Base-by-base conservation (phyloP, 2,888 invertebrate genomes). In the Volucella bombylans region DNA sequence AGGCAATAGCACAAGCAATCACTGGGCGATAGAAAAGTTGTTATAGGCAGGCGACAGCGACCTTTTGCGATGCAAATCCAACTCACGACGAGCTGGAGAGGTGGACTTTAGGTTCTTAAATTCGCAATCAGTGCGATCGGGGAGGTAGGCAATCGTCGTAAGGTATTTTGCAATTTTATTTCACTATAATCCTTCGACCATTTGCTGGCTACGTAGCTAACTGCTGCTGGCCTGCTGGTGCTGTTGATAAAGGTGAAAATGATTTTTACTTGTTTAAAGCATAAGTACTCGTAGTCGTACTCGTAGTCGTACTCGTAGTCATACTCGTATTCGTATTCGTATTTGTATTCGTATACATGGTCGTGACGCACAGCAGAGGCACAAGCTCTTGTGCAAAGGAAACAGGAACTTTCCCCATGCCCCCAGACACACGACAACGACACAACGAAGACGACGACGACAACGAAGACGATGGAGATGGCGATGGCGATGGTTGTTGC, bases 361-460 rank as follows among this genome's bases (percentile, higher is more conserved):
- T 79, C 69, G 85, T 85, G 85, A 85, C 85, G 81, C 85, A 85
- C 83, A 43, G 47, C 55, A 41, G 52, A 15, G 54, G 45, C 55
- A 72, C 64, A 74, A 67, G 31, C 71, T 67, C 65, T 65, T 78
- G 43, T 62, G 69, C 69, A 55, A 47, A 80, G 74, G 71, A 83
- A 80, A 83, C 83, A 80, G 83, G 83, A 83, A 83, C 83, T 85
- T 85, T 85, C 83, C 80, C 80, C 83, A 80, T 80, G 43, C 74
- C 67, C 43, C 82, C 68, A 77, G 59, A 59, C 55, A 69, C 47
- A 47, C 82, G 23, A 71, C 69, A 23, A 68, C 62, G 55, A 67
- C n/a, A 72, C 67, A 31, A 31, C 31, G 31, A 31, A 54, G 23
- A 54, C 11, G 39, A 49, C 45, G 15, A 71, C 39, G 0, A 31